phyloP scores from a whole-genome alignment of 1,140 invertebrate species.

The Sminthurinus signatus region DNA sequence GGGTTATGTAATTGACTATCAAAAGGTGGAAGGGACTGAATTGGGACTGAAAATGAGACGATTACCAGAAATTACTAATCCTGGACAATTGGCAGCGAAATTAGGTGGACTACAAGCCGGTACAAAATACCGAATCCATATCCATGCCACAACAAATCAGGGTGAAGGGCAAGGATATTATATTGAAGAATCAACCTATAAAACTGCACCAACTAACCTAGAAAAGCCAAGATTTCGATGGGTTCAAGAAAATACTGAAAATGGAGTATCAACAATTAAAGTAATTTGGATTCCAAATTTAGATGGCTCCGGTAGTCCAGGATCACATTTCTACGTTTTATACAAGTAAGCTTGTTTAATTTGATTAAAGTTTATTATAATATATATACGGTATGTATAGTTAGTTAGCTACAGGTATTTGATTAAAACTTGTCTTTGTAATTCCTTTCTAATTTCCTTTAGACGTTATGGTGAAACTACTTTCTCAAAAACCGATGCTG shows the following conservation, averaged over 20 bases:
- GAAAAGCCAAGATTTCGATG: slow-evolving; percentile 69
- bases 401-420: not conserved
- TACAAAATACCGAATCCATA: slow-evolving; percentile 82
- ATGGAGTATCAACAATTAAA: slow-evolving; percentile 59
- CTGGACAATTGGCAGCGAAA: slow-evolving; percentile 69
- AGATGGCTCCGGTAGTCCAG: slow-evolving; percentile 59
- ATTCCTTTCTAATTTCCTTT: slow-evolving; percentile 20
- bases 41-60: slow-evolving; percentile 61
- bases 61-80: slow-evolving; percentile 67
- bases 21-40: slow-evolving; percentile 56
- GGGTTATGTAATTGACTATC: slow-evolving; percentile 88
- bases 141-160: slow-evolving; percentile 70
- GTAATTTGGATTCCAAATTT: slow-evolving; percentile 71
- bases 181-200: slow-evolving; percentile 68
- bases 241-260: slow-evolving; percentile 60
- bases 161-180: slow-evolving; percentile 76
- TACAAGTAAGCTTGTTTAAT: slow-evolving; percentile 36
- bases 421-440: slow-evolving; percentile 23
- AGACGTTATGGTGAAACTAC: slow-evolving; percentile 63
- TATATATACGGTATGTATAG: not conserved
- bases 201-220: slow-evolving; percentile 54
- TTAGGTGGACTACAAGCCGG: slow-evolving; percentile 72
- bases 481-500: slow-evolving; percentile 54
- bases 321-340: slow-evolving; percentile 75
- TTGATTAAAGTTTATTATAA: not conserved